A percentile compares a stretch with the other conserved stretches of the same genome.
Conservation (phyloP, 2,888 invertebrate genomes). For the Mimas tiliae region DNA sequence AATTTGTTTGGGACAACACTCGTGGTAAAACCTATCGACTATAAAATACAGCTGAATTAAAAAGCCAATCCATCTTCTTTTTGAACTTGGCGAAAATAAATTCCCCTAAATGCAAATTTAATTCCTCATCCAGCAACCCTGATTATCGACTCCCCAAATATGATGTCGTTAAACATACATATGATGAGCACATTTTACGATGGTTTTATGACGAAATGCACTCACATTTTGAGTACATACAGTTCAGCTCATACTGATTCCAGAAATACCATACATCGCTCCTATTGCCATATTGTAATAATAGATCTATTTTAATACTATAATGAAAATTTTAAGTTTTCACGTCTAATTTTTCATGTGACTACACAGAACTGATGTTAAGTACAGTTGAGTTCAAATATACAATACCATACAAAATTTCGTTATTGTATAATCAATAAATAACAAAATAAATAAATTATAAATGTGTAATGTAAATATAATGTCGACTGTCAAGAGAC, state of each 20-base stretch:
- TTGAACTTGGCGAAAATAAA: too few relatives aligned
- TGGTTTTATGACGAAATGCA: slow-evolving; percentile 26
- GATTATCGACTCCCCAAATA: slow-evolving; percentile 20
- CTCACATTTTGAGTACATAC: slow-evolving; percentile 21
- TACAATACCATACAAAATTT: too few relatives aligned
- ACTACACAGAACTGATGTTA: too few relatives aligned
- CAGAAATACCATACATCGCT: neutral
- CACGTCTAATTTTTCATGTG: too few relatives aligned
- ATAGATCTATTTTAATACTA: neutral
- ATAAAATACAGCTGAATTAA: neutral
- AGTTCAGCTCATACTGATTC: slow-evolving; percentile 15
- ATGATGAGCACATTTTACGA: slow-evolving; percentile 18
- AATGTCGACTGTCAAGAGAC: too few relatives aligned
- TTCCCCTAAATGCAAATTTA: neutral
- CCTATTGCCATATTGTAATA: slow-evolving; percentile 9
- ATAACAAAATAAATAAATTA: too few relatives aligned
- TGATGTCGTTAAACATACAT: slow-evolving; percentile 28
- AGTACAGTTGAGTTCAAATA: too few relatives aligned
- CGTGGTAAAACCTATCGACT: neutral
- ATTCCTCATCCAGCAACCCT: neutral
- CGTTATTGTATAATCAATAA: too few relatives aligned
- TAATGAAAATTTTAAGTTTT: neutral
- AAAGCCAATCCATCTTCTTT: too few relatives aligned
- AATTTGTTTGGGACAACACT: too few relatives aligned
- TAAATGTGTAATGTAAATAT: too few relatives aligned